These are phyloP conservation scores for Potorous gilbertii DNA, from an alignment of 2,797 vertebrate genomes.

Conservation along the genomic window DNA sequence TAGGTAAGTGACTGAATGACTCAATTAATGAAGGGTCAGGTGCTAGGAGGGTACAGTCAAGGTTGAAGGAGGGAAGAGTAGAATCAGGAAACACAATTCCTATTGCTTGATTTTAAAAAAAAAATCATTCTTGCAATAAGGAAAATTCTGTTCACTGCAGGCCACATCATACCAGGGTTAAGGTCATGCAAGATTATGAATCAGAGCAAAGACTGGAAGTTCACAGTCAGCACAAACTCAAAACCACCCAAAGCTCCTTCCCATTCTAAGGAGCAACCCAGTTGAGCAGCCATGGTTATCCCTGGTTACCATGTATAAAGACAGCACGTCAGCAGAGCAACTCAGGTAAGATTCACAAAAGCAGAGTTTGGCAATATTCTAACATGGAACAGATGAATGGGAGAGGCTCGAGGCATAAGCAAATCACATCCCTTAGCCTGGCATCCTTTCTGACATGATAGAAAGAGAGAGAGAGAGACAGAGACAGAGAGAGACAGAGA, in stretches of 20 bases:
- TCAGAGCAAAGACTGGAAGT: not conserved
- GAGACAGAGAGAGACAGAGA: too few relatives aligned
- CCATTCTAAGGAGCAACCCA: not conserved
- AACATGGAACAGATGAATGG: constrained; percentile 23
- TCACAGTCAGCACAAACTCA: not conserved
- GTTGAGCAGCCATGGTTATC: not conserved
- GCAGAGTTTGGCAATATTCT: constrained; percentile 1
- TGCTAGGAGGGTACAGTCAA: too few relatives aligned
- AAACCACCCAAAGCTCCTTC: not conserved
- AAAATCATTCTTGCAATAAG: not conserved
- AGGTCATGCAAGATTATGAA: not conserved
- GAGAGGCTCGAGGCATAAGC: not conserved
- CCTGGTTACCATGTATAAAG: not conserved
- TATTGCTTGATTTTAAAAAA: too few relatives aligned
- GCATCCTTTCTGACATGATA: constrained; percentile 16
- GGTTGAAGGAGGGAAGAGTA: too few relatives aligned
- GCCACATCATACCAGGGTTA: not conserved
- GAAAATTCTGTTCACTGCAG: not conserved
- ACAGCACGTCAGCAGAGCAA: not conserved
- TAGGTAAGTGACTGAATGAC: too few relatives aligned
- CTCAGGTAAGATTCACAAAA: constrained; percentile 46
- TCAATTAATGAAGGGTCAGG: too few relatives aligned
- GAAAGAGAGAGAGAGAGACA: accelerated
- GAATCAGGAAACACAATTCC: too few relatives aligned
- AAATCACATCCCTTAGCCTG: constrained; percentile 21